Percentiles rank a stretch among this genome's conserved stretches.
Evolutionary conservation across 2,113 vertebrate genomes (phyloP).

Genomic region (Brevimyrus niger): DNA sequence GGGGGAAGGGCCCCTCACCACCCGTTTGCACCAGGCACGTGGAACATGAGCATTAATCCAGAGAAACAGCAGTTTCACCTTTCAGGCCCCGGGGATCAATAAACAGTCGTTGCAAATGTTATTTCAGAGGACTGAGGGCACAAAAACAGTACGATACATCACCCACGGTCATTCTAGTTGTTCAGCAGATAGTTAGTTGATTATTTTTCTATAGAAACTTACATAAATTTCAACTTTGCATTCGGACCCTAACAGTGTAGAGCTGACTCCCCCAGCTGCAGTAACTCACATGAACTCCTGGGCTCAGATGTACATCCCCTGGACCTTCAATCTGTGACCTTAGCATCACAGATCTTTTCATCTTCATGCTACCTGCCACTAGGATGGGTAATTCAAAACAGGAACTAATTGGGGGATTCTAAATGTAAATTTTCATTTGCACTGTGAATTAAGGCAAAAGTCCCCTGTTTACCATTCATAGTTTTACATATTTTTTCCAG

Average conservation of each 20-base stretch:
- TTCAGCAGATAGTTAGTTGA: background rate
- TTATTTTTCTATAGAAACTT: background rate
- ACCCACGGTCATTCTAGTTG: background rate
- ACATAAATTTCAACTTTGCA: background rate
- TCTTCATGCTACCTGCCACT: background rate
- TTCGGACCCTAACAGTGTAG: background rate
- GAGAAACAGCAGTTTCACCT: background rate
- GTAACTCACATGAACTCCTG: background rate
- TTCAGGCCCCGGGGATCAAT: background rate
- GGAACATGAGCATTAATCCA: background rate
- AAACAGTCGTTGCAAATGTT: background rate
- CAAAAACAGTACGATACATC: background rate
- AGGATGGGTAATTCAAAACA: background rate
- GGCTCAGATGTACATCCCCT: background rate
- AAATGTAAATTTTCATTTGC: background rate
- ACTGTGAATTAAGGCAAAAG: background rate
- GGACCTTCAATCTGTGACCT: background rate
- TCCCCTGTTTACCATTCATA: background rate
- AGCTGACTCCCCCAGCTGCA: background rate
- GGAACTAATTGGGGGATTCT: background rate
- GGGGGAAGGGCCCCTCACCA: background rate
- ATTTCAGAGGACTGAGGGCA: background rate
- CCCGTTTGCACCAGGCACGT: background rate
- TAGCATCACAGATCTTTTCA: background rate
- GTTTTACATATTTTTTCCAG: background rate